Conservation (phyloP, 2,888 invertebrate genomes). For the Blomia tropicalis region DNA sequence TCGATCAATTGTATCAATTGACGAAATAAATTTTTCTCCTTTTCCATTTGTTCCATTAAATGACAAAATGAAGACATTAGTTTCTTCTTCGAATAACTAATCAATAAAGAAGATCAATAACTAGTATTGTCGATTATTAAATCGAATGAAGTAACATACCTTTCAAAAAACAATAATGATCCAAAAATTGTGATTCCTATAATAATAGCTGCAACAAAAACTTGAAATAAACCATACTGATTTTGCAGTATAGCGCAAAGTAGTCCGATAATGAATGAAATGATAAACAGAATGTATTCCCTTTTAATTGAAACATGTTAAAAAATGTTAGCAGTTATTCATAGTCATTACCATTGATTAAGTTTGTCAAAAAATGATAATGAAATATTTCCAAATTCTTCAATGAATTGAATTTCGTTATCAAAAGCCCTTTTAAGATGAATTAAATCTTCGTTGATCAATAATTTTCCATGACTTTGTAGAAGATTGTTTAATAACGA, state of each 20-base stretch:
- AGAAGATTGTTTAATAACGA: background rate
- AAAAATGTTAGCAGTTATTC: no score
- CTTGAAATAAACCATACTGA: background rate
- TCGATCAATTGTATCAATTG: slow-evolving; percentile 4
- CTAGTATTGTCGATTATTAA: no score
- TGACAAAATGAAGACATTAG: no score
- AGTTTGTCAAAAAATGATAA: no score
- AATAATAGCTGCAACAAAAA: background rate
- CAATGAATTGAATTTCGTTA: background rate
- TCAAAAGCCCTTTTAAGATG: background rate
- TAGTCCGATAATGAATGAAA: background rate
- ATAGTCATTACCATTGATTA: no score
- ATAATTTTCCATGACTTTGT: background rate
- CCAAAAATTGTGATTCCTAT: background rate
- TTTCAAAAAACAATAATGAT: background rate
- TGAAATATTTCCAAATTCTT: no score
- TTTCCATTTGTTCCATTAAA: background rate
- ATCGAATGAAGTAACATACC: background rate
- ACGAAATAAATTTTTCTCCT: background rate
- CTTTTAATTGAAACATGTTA: no score
- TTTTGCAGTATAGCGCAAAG: background rate
- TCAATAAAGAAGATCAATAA: no score
- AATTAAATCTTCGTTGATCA: background rate
- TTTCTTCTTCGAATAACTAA: background rate
- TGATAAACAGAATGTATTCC: background rate